Evolutionary conservation across 2,888 invertebrate species (phyloP), one percentile per base, ranked within the genome.

Genomic region (Petrolisthes cinctipes): DNA sequence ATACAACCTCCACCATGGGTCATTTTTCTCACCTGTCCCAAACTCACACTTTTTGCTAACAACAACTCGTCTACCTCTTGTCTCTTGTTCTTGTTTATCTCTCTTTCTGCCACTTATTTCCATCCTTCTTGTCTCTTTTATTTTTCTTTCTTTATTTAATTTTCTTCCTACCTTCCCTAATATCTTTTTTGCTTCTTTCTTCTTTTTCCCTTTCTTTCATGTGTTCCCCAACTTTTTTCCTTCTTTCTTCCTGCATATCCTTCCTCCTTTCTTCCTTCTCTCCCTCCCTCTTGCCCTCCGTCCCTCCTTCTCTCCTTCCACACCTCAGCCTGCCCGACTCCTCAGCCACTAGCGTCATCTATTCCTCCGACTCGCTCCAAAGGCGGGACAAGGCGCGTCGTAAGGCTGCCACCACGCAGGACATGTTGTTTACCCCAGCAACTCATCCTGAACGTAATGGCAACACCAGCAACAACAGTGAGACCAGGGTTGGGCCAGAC

Each of bases 341-440:
- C 66, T 84, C 89, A 73, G 78, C 88, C 89, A 85, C 88, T 9
- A 71, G 17, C 71, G 20, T n/a, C 71, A 17, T n/a, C 85, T 57
- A 66, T 85, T 83, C 89, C 85, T 82, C 85, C 73, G 87, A 85
- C 85, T 90, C 90, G 56, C 86, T 89, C 56, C 79, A 89, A 82
- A 83, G 91, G 84, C 78, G 90, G 82, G 89, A 92, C 71, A 95
- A 96, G 93, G 94, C 95, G 61, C 93, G 96, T 79, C 93, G 95
- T 91, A 93, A 95, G 90, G 95, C 95, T 6, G 94, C 95, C 6
- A 94, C 94, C 86, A 95, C 95, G 0, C 95, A 95, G 91, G 96
- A 96, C 92, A 93, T 96, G 91, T 93, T 96, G 71, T 96, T 95
- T 92, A 95, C 95, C 66, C 92, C 90, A 86, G 79, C 92, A n/a